A percentile compares a stretch with the other conserved stretches of the same genome.
Evolutionary conservation across 2,113 vertebrate genomes (phyloP).

Genomic region (Phrynosoma blainvillii): DNA sequence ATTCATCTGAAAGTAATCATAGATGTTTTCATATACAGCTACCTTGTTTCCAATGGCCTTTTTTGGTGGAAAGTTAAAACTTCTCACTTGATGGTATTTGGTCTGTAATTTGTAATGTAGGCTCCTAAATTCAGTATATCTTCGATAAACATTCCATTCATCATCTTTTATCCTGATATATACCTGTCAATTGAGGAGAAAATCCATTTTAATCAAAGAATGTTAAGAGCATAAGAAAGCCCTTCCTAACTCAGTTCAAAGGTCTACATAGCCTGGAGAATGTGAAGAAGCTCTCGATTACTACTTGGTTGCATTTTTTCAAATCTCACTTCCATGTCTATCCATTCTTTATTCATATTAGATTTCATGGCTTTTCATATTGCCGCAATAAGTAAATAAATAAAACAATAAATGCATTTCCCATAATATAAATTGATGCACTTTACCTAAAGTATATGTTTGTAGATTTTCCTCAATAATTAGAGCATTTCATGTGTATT

Average conservation of each 20-base stretch:
- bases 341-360: no score
- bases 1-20: neutral
- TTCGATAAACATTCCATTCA: constrained; percentile 96
- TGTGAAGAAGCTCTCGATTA: no score
- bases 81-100: constrained; percentile 89
- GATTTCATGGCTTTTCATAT: no score
- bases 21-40: constrained; percentile 22
- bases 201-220: neutral
- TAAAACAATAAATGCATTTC: no score
- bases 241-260: neutral
- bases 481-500: no score
- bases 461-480: no score
- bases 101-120: constrained; percentile 89
- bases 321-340: no score
- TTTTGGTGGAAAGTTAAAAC: constrained; percentile 94
- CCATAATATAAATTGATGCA: no score
- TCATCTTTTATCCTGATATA: constrained; percentile 97
- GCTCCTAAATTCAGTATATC: constrained; percentile 92
- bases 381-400: no score
- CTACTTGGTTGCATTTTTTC: no score
- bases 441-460: no score
- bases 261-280: no score
- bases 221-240: neutral
- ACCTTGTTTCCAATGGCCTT: constrained; percentile 99
- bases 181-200: constrained; percentile 77